These are phyloP conservation scores for Drosophila takahashii DNA, from an alignment of 1,140 invertebrate species.

Conservation along the genomic window DNA sequence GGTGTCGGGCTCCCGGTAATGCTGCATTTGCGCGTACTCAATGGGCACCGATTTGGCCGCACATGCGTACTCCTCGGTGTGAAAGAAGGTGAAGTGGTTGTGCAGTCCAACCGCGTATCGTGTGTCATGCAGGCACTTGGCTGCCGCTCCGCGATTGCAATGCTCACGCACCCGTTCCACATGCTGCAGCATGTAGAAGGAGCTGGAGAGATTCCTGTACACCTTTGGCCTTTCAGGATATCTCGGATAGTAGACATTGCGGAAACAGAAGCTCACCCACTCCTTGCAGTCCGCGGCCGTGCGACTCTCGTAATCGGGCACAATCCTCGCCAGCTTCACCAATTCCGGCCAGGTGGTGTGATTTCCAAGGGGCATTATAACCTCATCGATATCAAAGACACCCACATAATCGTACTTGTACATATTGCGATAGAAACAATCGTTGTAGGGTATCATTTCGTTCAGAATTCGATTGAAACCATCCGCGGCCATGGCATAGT, in stretches of 20 bases:
- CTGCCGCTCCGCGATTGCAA: slow-evolving; percentile 43
- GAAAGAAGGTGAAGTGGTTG: slow-evolving; percentile 65
- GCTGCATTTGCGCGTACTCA: slow-evolving; percentile 64
- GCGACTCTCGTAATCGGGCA: slow-evolving; percentile 40
- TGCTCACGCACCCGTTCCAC: slow-evolving; percentile 64
- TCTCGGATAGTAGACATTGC: slow-evolving; percentile 64
- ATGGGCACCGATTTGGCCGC: slow-evolving; percentile 58
- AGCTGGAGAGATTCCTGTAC: slow-evolving; percentile 56
- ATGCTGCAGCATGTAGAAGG: slow-evolving; percentile 78
- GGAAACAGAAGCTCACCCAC: slow-evolving; percentile 69
- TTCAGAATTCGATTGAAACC: slow-evolving; percentile 86
- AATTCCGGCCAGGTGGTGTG: slow-evolving; percentile 85
- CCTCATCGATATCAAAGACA: slow-evolving; percentile 91
- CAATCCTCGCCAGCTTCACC: slow-evolving; percentile 39
- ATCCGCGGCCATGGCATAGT: slow-evolving; percentile 84
- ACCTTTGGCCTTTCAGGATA: slow-evolving; percentile 59
- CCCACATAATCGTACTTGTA: slow-evolving; percentile 91
- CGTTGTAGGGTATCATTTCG: slow-evolving; percentile 93
- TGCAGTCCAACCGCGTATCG: slow-evolving; percentile 52
- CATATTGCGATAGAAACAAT: slow-evolving; percentile 92
- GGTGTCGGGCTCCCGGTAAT: slow-evolving; percentile 68
- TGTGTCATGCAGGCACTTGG: slow-evolving; percentile 72
- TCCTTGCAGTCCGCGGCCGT: slow-evolving; percentile 26
- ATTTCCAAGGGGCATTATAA: slow-evolving; percentile 88
- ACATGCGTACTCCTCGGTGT: slow-evolving; percentile 40